Percentiles rank a stretch among this genome's conserved stretches.
Conservation (phyloP, 2,113 vertebrate genomes). For the Mustela lutreola region DNA sequence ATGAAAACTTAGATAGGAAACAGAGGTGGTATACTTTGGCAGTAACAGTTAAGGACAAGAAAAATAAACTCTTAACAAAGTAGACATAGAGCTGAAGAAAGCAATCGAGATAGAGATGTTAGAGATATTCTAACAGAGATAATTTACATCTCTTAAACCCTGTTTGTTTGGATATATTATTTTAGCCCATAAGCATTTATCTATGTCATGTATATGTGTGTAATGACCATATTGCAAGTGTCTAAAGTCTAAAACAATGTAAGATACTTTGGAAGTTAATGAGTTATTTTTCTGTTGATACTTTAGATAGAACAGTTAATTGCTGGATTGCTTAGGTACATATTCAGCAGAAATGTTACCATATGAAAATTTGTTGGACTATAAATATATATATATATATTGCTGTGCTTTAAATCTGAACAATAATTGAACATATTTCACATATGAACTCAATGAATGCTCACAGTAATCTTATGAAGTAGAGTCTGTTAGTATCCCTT, state of each 20-base stretch:
- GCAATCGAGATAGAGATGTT: not conserved
- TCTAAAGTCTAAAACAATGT: conserved; percentile 12
- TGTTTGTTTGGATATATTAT: not conserved
- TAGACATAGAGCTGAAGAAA: not conserved
- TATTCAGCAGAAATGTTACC: conserved; percentile 45
- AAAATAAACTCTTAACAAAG: not conserved
- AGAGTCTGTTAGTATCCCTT: not conserved
- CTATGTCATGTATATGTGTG: not conserved
- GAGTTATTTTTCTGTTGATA: conserved; percentile 29
- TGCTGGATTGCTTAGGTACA: not conserved
- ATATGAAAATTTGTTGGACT: conserved; percentile 35
- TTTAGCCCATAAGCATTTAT: conserved; percentile 5
- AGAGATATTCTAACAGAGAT: not conserved
- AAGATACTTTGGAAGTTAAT: conserved; percentile 35
- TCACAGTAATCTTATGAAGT: not conserved
- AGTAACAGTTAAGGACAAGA: conserved; percentile 34
- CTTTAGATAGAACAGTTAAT: conserved; percentile 8
- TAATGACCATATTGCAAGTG: not conserved
- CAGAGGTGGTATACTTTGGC: not conserved
- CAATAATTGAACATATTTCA: not conserved
- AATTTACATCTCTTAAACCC: not conserved
- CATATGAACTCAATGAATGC: conserved; percentile 1
- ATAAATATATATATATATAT: not conserved
- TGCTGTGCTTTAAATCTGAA: conserved; percentile 28
- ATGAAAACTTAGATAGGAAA: not conserved